A percentile compares a stretch with the other conserved stretches of the same genome.
phyloP scores from a whole-genome alignment of 2,113 vertebrate species.

The Muntiacus reevesi region DNA sequence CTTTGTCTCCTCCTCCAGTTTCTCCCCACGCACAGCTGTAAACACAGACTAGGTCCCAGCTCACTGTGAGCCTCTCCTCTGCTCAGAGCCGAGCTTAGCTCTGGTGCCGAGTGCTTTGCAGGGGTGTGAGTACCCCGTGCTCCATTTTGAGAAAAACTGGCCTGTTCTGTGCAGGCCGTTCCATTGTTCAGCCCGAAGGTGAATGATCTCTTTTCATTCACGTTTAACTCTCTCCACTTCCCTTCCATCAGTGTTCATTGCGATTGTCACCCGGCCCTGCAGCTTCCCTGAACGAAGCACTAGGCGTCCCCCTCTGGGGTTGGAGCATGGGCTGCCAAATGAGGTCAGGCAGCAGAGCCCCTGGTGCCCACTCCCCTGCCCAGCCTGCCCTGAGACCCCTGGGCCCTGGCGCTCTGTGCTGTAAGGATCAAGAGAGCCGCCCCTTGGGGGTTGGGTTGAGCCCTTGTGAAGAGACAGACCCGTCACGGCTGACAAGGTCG shows the following conservation, averaged over 20 bases:
- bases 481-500: background rate
- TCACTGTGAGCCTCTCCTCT: background rate
- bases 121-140: background rate
- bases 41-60: background rate
- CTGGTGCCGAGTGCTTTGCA: background rate
- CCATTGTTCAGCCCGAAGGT: constrained; percentile 75
- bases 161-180: background rate
- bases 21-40: rapidly evolving
- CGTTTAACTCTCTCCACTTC: constrained; percentile 40
- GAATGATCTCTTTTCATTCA: constrained; percentile 77
- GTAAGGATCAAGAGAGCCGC: background rate
- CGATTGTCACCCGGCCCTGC: constrained; percentile 69
- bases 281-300: constrained; percentile 69
- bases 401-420: background rate
- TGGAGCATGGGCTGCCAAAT: background rate
- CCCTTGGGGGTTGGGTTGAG: background rate
- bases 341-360: constrained; percentile 31
- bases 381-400: background rate
- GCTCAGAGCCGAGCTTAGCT: background rate
- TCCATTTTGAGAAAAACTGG: background rate
- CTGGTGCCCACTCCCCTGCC: background rate
- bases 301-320: background rate
- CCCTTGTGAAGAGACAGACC: background rate
- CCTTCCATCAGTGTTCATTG: constrained; percentile 76
- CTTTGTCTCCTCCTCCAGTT: background rate